A percentile compares a stretch with the other conserved stretches of the same genome.
Evolutionary conservation across 2,888 invertebrate species (phyloP).

Genomic region (Drosophila neotestacea): DNA sequence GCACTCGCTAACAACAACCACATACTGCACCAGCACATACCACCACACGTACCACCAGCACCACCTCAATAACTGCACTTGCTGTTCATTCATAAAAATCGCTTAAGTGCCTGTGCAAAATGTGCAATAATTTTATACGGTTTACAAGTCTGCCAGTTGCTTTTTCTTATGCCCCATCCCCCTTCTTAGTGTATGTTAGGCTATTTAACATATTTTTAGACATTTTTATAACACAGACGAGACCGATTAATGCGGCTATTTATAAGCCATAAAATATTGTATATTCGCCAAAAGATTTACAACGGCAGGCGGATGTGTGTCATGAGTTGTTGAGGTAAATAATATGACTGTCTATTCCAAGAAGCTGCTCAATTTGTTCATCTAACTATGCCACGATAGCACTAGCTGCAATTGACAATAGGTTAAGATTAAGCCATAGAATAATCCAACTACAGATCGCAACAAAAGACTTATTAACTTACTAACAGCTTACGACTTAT

Average conservation of each 20-base stretch:
- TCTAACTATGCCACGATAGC: constrained; percentile 19
- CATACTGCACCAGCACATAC: neutral
- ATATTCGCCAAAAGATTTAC: constrained; percentile 25
- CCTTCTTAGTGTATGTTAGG: neutral
- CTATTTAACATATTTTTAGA: constrained; percentile 63
- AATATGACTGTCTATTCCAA: constrained; percentile 27
- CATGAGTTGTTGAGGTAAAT: constrained; percentile 37
- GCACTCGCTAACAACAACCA: constrained; percentile 26
- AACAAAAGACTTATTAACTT: neutral
- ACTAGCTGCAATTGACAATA: constrained; percentile 10
- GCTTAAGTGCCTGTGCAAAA: constrained; percentile 35
- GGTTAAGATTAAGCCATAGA: neutral
- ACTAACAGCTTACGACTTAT: neutral
- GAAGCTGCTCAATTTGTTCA: constrained; percentile 30
- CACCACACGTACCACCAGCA: constrained; percentile 2
- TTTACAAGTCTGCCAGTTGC: constrained; percentile 5
- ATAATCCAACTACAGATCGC: constrained; percentile 9
- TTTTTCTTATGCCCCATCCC: neutral
- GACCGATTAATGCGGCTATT: constrained; percentile 52
- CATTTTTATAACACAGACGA: constrained; percentile 46
- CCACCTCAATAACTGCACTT: constrained; percentile 33
- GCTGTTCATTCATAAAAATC: constrained; percentile 62
- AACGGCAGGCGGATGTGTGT: constrained; percentile 59
- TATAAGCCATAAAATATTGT: constrained; percentile 50
- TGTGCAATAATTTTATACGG: constrained; percentile 44